Evolutionary conservation across 2,888 invertebrate species (phyloP), one percentile per base, ranked within the genome.

Genomic region (Teinopalpus imperialis): DNA sequence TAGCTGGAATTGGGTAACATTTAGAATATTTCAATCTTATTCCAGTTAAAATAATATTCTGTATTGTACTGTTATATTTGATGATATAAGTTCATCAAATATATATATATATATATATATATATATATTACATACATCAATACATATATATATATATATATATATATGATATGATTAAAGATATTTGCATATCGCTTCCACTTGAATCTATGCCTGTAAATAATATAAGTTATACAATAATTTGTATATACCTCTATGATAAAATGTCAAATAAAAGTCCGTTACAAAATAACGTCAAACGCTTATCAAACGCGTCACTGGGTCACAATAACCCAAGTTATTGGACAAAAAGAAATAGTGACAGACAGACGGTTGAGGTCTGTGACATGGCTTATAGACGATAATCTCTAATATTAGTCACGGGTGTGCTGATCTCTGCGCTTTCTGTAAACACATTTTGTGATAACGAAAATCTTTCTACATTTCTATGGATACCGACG

Each of bases 231-330:
- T 2, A 7, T 27, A 9, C 6, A 9, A 27, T 18, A 16, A 24
- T n/a, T 26, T 16, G 2, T 9, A 27, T n/a, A 10, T 18, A 37
- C 2, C 6, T 2, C n/a, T 12, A 24, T 8, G n/a, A 18, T 18
- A 18, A 18, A 18, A 24, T 29, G 48, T 47, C 43, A 36, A 4
- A 46, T 18, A 12, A 32, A 26, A 6, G 24, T 51, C 53, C 55
- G 47, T 56, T 51, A 46, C 49, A 42, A 49, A 46, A 35, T 24
- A 42, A 47, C 31, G 49, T 48, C 52, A 54, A 49, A 51, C 40
- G 51, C 49, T 45, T 43, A 47, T 56, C 54, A 47, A 45, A 35
- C 32, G 26, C 26, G 34, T 54, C 43, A 57, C 35, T 49, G 48
- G 31, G 48, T 52, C 53, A 53, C 48, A 54, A 52, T 52, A 42